Percentiles rank a stretch among this genome's conserved stretches.
These are phyloP conservation scores for Burhinus bistriatus DNA, from an alignment of 2,113 vertebrate species.

Conservation along the genomic window DNA sequence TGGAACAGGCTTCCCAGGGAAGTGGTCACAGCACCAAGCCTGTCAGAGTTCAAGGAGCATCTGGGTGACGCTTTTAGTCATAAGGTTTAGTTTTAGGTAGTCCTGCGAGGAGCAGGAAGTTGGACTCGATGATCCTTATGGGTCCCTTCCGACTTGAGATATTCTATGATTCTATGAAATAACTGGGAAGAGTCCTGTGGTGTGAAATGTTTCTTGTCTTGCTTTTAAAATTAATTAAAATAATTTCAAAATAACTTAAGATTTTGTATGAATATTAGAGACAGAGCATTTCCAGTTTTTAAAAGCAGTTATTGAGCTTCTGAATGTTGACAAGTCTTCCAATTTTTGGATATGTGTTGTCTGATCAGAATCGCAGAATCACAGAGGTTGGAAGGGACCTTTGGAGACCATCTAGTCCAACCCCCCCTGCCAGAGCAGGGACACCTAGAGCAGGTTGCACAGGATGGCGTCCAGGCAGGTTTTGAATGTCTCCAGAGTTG, in stretches of 20 bases:
- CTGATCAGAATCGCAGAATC: background rate
- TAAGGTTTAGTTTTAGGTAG: background rate
- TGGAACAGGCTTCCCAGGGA: background rate
- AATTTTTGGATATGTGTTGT: background rate
- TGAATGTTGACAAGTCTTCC: background rate
- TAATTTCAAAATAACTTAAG: background rate
- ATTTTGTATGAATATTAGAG: background rate
- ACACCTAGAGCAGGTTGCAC: no score
- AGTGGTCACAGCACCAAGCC: background rate
- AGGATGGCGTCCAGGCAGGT: no score
- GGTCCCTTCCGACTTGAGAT: background rate
- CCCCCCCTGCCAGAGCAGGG: no score
- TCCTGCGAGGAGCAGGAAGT: background rate
- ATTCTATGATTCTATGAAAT: background rate
- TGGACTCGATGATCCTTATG: background rate
- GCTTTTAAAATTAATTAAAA: background rate
- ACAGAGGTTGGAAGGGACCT: no score
- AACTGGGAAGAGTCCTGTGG: background rate
- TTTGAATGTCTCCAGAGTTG: no score
- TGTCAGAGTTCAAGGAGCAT: background rate
- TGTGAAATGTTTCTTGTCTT: background rate
- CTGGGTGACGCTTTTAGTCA: background rate
- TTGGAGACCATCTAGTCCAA: no score
- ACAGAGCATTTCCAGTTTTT: background rate
- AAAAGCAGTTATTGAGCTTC: background rate